These are phyloP conservation scores for Hexactinellida sp. DNA, from an alignment of 37 sponge, comb jelly and placozoan genomes.

Conservation along the genomic window DNA sequence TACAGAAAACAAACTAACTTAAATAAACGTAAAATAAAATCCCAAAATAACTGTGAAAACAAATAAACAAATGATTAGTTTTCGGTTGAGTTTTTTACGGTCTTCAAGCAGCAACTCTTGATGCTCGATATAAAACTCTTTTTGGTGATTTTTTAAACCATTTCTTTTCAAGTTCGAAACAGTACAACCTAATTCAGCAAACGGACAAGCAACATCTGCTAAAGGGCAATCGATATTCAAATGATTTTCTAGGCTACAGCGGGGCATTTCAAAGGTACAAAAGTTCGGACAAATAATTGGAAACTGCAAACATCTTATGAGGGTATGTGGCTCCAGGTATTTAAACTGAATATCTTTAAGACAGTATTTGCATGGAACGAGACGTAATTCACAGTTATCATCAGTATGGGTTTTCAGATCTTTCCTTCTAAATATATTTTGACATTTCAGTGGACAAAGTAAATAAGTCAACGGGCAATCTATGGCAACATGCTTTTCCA, in stretches of 20 bases:
- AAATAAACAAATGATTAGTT: too few species aligned
- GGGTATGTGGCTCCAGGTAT: not conserved
- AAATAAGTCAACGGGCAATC: too few species aligned
- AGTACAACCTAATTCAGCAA: not conserved
- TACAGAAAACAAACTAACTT: too few species aligned
- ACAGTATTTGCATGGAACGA: not conserved
- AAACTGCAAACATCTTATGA: not conserved
- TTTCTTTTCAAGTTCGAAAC: not conserved
- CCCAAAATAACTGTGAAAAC: too few species aligned
- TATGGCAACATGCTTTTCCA: too few species aligned
- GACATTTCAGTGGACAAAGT: not conserved
- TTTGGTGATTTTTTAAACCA: not conserved
- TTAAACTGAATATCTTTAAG: not conserved
- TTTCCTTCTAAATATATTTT: not conserved
- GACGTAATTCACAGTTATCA: not conserved
- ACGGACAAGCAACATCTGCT: not conserved
- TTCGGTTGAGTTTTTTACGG: not conserved
- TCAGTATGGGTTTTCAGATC: not conserved
- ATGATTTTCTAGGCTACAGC: not conserved
- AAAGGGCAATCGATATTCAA: not conserved
- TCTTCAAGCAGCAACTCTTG: not conserved
- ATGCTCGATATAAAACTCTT: not conserved
- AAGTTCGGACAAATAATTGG: not conserved
- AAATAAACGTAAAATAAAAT: too few species aligned
- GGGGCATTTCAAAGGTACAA: not conserved